Evolutionary conservation across 2,797 vertebrate genomes (phyloP).

Genomic region (Bryconaethiops microstoma): DNA sequence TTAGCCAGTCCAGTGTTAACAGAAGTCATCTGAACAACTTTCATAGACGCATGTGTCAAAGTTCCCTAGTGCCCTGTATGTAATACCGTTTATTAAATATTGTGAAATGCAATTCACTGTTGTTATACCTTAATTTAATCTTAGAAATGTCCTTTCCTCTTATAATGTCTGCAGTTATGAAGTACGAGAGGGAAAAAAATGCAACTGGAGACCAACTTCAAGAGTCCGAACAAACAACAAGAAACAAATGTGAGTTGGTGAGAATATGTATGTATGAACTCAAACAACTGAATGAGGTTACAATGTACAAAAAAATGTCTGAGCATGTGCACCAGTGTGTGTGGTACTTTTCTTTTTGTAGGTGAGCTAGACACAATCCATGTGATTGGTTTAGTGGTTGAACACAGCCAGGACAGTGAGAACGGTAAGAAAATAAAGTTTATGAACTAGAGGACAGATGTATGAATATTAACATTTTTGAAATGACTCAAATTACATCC

Average conservation of each 20-base stretch:
- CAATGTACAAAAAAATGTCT: not conserved
- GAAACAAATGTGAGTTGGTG: slow-evolving; percentile 45
- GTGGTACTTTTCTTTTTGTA: slow-evolving; percentile 23
- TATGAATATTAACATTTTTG: too few species aligned
- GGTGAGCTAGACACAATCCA: slow-evolving; percentile 60
- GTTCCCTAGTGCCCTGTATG: not conserved
- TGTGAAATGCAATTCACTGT: not conserved
- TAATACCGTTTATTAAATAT: not conserved
- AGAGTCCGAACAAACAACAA: slow-evolving; percentile 13
- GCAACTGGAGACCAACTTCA: slow-evolving; percentile 15
- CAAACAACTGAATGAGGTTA: not conserved
- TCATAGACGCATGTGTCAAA: not conserved
- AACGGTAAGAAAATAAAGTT: slow-evolving; percentile 45
- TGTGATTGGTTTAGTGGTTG: slow-evolving; percentile 63
- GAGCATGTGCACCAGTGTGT: not conserved
- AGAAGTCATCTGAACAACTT: not conserved
- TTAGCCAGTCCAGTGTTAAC: not conserved
- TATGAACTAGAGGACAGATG: not conserved
- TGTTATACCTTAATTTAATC: not conserved
- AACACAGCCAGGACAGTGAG: slow-evolving; percentile 52
- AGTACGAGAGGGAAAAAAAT: slow-evolving; percentile 37
- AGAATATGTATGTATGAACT: not conserved
- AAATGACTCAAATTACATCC: too few species aligned
- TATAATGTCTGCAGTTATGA: slow-evolving; percentile 47
- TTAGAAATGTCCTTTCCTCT: not conserved